phyloP scores from a whole-genome alignment of 1,140 invertebrate genomes.

The Lepidurus couesii region DNA sequence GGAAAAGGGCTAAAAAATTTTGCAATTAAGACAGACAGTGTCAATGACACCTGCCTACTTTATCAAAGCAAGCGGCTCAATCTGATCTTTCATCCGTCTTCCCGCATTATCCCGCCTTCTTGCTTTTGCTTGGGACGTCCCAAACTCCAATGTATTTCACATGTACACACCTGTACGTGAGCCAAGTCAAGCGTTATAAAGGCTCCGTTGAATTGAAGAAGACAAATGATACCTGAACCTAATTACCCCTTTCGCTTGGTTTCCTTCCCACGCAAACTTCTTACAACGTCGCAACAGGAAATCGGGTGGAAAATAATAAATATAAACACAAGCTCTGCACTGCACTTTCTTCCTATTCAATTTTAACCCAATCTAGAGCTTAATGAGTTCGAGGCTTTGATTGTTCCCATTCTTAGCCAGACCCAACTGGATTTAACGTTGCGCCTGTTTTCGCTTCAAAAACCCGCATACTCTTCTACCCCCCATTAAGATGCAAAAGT shows the following conservation, averaged over 20 bases:
- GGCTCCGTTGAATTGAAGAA: not conserved
- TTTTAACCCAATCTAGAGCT: not conserved
- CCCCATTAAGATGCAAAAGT: not conserved
- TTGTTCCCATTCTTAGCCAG: not conserved
- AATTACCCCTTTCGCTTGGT: not conserved
- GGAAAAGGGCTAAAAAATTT: not conserved
- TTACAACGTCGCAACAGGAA: not conserved
- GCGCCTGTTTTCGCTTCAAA: not conserved
- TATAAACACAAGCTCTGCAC: not conserved
- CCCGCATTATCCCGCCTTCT: not conserved
- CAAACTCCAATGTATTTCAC: not conserved
- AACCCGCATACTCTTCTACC: not conserved
- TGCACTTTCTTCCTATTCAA: not conserved
- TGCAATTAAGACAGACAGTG: not conserved
- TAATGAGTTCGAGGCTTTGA: not conserved
- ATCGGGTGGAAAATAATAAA: not conserved
- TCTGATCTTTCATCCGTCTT: not conserved
- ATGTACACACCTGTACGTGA: not conserved
- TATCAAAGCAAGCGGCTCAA: not conserved
- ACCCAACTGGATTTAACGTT: not conserved
- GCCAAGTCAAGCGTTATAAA: conserved; percentile 11
- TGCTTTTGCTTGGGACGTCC: not conserved
- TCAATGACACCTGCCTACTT: not conserved
- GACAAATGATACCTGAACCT: not conserved
- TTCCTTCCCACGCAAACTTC: not conserved